Conservation (phyloP, 2,888 invertebrate genomes). For the Eucriotettix oculatus region DNA sequence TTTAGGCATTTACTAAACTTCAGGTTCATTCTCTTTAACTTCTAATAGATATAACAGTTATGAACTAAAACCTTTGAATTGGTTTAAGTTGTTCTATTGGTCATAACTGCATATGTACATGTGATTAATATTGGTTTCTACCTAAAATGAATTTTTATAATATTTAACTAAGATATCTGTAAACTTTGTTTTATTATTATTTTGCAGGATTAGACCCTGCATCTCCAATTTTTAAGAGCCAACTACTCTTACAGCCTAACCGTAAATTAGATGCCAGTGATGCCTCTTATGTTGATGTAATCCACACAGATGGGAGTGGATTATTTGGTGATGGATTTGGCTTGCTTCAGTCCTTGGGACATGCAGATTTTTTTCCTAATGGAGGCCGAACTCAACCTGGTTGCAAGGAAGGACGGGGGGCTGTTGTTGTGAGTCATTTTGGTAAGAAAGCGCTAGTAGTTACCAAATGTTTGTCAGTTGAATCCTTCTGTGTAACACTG, state of each 20-base stretch:
- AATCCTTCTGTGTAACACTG: too few relatives aligned
- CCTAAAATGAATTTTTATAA: not conserved
- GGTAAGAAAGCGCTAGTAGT: not conserved
- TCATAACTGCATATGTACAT: too few relatives aligned
- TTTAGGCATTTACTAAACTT: too few relatives aligned
- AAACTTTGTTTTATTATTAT: not conserved
- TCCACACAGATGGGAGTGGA: constrained; percentile 47
- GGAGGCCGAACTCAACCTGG: constrained; percentile 43
- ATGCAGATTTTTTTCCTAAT: constrained; percentile 42
- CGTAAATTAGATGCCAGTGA: constrained; percentile 42
- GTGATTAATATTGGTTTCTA: too few relatives aligned
- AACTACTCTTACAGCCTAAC: constrained; percentile 33
- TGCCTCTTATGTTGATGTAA: constrained; percentile 47
- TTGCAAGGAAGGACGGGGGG: constrained; percentile 35
- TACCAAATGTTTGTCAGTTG: too few relatives aligned
- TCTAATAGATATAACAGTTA: too few relatives aligned
- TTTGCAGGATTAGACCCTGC: constrained; percentile 34
- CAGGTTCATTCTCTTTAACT: too few relatives aligned
- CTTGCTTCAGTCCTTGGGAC: constrained; percentile 37
- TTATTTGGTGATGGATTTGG: constrained; percentile 42
- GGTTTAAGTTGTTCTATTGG: too few relatives aligned
- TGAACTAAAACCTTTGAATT: too few relatives aligned
- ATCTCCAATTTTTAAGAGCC: constrained; percentile 37
- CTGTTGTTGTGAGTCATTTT: constrained; percentile 31
- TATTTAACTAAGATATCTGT: not conserved